Conservation (phyloP, 2,113 vertebrate genomes). For the Campylomormyrus numenius region DNA sequence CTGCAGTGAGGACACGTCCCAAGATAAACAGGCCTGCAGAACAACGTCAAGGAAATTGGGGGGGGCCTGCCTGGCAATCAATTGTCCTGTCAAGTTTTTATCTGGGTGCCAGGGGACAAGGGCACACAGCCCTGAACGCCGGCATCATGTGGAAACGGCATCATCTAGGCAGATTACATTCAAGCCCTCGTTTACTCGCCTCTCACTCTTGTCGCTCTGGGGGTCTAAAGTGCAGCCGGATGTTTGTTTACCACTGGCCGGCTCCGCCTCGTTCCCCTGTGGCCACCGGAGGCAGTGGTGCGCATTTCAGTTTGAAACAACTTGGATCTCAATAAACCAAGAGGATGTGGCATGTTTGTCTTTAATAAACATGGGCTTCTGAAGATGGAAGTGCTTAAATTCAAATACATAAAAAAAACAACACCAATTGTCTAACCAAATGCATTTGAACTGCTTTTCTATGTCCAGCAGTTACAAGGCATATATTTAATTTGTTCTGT, state of each 20-base stretch:
- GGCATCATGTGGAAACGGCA: not conserved
- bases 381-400: not conserved
- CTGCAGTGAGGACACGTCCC: not conserved
- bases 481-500: not conserved
- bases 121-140: not conserved
- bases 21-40: not conserved
- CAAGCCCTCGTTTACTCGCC: not conserved
- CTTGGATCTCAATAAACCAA: not conserved
- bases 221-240: not conserved
- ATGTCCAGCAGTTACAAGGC: not conserved
- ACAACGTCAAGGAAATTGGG: not conserved
- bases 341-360: not conserved
- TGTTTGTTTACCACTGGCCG: not conserved
- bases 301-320: not conserved
- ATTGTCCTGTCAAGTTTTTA: conserved; percentile 4
- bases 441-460: not conserved
- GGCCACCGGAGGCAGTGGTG: not conserved
- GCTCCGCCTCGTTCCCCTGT: not conserved
- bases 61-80: not conserved
- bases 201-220: not conserved
- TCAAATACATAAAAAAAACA: not conserved
- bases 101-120: not conserved
- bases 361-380: not conserved
- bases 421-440: not conserved
- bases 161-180: not conserved